Evolutionary conservation across 2,797 vertebrate species (phyloP).

Genomic region (Hephaestus fuliginosus): DNA sequence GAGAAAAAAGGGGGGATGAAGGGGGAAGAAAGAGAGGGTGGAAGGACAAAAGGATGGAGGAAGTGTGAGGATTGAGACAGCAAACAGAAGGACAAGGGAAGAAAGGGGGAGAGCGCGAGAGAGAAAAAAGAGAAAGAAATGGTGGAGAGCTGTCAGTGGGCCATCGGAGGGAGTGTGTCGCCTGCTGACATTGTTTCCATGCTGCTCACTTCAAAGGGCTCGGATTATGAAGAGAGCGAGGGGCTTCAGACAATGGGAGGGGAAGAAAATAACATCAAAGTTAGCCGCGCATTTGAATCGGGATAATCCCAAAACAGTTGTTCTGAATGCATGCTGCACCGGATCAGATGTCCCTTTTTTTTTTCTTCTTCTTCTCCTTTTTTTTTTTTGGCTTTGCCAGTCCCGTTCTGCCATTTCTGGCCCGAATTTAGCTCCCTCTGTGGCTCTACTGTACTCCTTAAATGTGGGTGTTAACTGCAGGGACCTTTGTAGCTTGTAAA

Average conservation of each 20-base stretch:
- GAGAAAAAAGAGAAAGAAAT: conserved; percentile 44
- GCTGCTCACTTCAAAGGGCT: conserved; percentile 85
- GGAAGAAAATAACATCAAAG: conserved; percentile 87
- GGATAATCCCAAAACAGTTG: conserved; percentile 86
- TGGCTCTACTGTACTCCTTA: conserved; percentile 75
- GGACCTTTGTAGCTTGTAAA: conserved; percentile 75
- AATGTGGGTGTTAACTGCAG: conserved; percentile 73
- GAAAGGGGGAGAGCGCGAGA: conserved; percentile 29
- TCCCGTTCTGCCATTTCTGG: conserved; percentile 70
- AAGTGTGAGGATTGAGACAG: conserved; percentile 64
- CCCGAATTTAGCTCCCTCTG: conserved; percentile 73
- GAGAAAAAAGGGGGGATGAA: conserved; percentile 37
- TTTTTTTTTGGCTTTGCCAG: conserved; percentile 59
- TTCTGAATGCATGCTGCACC: conserved; percentile 75
- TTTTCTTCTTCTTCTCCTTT: conserved; percentile 51
- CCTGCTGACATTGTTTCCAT: conserved; percentile 85
- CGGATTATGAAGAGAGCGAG: conserved; percentile 83
- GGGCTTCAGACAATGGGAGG: conserved; percentile 83
- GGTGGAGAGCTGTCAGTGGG: conserved; percentile 75
- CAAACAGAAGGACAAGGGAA: conserved; percentile 59
- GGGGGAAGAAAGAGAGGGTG: conserved; percentile 34
- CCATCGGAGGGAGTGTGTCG: conserved; percentile 77
- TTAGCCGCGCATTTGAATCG: conserved; percentile 81
- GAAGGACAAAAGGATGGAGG: conserved; percentile 50
- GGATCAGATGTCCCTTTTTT: conserved; percentile 80